Evolutionary conservation across 2,888 invertebrate genomes (phyloP), one percentile per base, ranked within the genome.

Genomic region (Acrobasis repandana): DNA sequence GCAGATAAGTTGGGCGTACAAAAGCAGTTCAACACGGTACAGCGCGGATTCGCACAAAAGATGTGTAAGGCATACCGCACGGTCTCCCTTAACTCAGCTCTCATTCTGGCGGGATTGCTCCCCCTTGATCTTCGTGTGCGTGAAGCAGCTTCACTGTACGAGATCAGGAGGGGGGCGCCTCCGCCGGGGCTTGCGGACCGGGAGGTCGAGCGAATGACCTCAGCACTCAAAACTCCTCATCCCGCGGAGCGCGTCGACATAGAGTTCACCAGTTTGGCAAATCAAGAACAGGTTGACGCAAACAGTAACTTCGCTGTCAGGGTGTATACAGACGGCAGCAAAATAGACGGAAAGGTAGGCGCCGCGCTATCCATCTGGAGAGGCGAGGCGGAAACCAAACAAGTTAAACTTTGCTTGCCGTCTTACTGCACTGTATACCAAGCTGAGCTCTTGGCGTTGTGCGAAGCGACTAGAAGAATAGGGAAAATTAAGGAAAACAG

Each of bases 131-230:
- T 70, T 1, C 36, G 68, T 0, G 56, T 67, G 8, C 56, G 43
- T 1, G 71, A 74, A 43, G 63, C 59, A 16, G 65, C 66, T 9
- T 9, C 63, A 0, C 52, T 69, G 9, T 71, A 69, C 34, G 65
- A 65, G 57, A 63, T 60, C 1, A 70, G 52, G 60, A 68, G 56
- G 33, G 67, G 70, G 9, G n/a, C 50, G 11, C 9, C 61, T 14
- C 61, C 2, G 60, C 28, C 14, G 9, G 58, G 11, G 15, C 18
- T 67, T 10, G 64, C 58, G 4, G 71, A 63, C 3, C n/a, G 63
- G 11, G 63, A 67, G 49, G 28, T 70, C 0, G 74, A 74, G 43
- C 20, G 34, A n/a, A 36, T 38, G 47, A 50, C 20, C 20, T 20
- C 20, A 1, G 10, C 50, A 8, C 16, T n/a, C 9, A 59, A 63